Percentiles rank a stretch among this genome's conserved stretches.
These are phyloP conservation scores for Lanius ludovicianus DNA, from an alignment of 2,113 vertebrate species.

Conservation along the genomic window DNA sequence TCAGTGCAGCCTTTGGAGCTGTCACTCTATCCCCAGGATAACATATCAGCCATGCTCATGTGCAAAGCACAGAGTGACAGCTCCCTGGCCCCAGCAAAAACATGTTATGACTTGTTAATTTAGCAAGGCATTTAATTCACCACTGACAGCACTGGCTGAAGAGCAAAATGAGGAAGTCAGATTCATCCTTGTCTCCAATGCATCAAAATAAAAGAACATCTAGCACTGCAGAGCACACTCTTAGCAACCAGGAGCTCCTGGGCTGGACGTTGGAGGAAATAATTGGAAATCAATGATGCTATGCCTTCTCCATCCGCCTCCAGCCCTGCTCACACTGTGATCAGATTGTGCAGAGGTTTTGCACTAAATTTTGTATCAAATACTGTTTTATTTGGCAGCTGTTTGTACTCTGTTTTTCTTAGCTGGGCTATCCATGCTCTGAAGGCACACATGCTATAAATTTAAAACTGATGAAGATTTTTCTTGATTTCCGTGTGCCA, in stretches of 20 bases:
- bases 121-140: neutral
- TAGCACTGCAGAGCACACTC: neutral
- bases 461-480: neutral
- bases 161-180: neutral
- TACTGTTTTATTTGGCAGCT: neutral
- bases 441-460: neutral
- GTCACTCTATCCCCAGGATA: slow-evolving; percentile 27
- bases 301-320: neutral
- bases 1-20: neutral
- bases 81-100: neutral
- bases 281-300: neutral
- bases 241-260: neutral
- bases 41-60: neutral
- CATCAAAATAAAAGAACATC: neutral
- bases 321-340: neutral
- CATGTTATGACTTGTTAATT: neutral
- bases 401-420: neutral
- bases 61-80: neutral
- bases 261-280: neutral
- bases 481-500: neutral
- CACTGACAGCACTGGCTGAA: neutral
- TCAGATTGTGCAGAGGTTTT: neutral
- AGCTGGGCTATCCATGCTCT: neutral
- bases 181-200: neutral
- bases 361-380: neutral